phyloP scores from a whole-genome alignment of 2,113 vertebrate species.

The Hippoglossus stenolepis region DNA sequence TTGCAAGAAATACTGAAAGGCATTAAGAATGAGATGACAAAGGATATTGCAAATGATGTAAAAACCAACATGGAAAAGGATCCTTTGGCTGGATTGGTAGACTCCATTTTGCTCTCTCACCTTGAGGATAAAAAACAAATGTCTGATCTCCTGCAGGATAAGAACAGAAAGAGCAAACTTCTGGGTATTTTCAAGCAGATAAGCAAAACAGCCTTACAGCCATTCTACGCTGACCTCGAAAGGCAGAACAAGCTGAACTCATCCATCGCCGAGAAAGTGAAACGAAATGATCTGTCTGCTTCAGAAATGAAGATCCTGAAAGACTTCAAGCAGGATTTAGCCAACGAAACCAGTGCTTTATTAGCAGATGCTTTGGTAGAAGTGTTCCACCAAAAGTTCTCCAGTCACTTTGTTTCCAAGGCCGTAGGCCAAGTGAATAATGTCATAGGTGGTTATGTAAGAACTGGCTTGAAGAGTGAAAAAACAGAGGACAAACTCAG shows the following conservation, averaged over 20 bases:
- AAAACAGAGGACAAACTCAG: conserved; percentile 24
- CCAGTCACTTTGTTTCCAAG: conserved; percentile 29
- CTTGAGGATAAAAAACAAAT: conserved; percentile 4
- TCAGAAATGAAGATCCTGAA: conserved; percentile 16
- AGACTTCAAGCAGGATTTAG: conserved; percentile 25
- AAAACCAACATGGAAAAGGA: no score
- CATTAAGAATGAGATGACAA: no score
- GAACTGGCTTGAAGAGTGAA: neutral
- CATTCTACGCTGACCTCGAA: no score
- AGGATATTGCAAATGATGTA: no score
- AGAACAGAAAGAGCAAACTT: conserved; percentile 16
- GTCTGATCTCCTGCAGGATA: conserved; percentile 3
- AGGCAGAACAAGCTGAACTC: no score
- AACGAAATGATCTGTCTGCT: neutral
- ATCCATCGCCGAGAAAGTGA: conserved; percentile 23
- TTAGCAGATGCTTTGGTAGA: conserved; percentile 20
- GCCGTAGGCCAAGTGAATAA: conserved; percentile 12
- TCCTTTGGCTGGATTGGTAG: no score
- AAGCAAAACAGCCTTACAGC: no score
- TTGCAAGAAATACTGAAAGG: no score
- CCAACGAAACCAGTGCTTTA: neutral
- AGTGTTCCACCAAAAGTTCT: conserved; percentile 50
- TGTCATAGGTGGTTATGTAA: neutral
- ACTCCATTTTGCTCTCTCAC: conserved; percentile 29
- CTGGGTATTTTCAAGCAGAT: no score